phyloP scores from a whole-genome alignment of 2,113 vertebrate genomes.

The Opisthocomus hoazin region DNA sequence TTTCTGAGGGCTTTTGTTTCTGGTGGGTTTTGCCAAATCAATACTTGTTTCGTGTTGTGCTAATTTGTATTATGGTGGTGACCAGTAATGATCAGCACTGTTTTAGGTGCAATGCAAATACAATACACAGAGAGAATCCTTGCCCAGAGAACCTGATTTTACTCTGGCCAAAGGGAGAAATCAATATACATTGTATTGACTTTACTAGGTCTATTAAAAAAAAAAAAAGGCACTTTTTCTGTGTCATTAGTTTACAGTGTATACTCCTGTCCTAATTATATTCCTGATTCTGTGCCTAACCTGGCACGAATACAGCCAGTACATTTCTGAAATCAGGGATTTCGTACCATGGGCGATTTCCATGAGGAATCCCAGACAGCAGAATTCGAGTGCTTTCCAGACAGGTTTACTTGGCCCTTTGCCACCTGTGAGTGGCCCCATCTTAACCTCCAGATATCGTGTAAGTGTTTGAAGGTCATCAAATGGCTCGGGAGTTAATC shows the following conservation, averaged over 20 bases:
- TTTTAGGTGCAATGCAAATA: neutral
- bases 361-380: neutral
- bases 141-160: neutral
- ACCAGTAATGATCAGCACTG: neutral
- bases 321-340: neutral
- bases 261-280: neutral
- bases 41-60: neutral
- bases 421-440: neutral
- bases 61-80: neutral
- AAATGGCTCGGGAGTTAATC: neutral
- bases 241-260: neutral
- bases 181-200: neutral
- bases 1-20: neutral
- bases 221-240: neutral
- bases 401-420: neutral
- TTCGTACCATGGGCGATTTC: neutral
- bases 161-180: neutral
- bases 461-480: neutral
- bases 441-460: neutral
- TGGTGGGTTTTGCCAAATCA: constrained; percentile 28
- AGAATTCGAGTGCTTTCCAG: neutral
- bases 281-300: neutral
- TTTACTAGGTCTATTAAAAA: neutral
- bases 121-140: neutral
- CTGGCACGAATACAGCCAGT: neutral